Percentiles rank a stretch among this genome's conserved stretches.
Evolutionary conservation across 2,113 vertebrate species (phyloP).

Genomic region (Hiodon alosoides): DNA sequence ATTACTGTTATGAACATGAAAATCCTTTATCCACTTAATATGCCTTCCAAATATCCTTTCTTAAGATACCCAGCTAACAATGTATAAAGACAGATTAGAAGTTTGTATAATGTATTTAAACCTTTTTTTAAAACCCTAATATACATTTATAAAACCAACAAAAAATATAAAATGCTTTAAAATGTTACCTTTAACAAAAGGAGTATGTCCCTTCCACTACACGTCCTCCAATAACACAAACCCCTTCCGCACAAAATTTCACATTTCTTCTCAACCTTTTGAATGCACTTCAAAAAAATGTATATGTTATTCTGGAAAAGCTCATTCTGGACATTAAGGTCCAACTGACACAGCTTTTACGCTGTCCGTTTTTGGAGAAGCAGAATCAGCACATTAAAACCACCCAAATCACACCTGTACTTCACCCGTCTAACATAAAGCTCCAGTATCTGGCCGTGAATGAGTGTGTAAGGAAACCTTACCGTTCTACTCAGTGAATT

Average conservation of each 20-base stretch:
- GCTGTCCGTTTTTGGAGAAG: conserved; percentile 6
- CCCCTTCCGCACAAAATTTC: conserved; percentile 52
- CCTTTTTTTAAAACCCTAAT: conserved; percentile 47
- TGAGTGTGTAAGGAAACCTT: neutral
- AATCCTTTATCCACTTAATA: conserved; percentile 55
- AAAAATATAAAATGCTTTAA: conserved; percentile 55
- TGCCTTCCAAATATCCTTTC: conserved; percentile 54
- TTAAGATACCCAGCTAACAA: conserved; percentile 59
- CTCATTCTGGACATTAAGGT: conserved; percentile 20
- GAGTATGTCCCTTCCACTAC: conserved; percentile 25
- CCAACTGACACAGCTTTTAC: too few relatives aligned
- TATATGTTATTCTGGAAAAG: conserved; percentile 25
- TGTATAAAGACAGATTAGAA: conserved; percentile 26
- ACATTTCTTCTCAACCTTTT: conserved; percentile 41
- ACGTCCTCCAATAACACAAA: conserved; percentile 40
- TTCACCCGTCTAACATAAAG: neutral
- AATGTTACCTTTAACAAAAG: conserved; percentile 41
- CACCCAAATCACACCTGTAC: too few relatives aligned
- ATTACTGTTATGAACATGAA: conserved; percentile 52
- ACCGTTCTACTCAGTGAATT: neutral
- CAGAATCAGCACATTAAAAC: neutral
- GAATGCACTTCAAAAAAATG: conserved; percentile 43
- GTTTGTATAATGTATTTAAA: conserved; percentile 32
- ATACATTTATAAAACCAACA: conserved; percentile 66
- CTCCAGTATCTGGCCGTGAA: too few relatives aligned